phyloP scores from a whole-genome alignment of 1,140 invertebrate genomes.

The Drosophila seguyi region DNA sequence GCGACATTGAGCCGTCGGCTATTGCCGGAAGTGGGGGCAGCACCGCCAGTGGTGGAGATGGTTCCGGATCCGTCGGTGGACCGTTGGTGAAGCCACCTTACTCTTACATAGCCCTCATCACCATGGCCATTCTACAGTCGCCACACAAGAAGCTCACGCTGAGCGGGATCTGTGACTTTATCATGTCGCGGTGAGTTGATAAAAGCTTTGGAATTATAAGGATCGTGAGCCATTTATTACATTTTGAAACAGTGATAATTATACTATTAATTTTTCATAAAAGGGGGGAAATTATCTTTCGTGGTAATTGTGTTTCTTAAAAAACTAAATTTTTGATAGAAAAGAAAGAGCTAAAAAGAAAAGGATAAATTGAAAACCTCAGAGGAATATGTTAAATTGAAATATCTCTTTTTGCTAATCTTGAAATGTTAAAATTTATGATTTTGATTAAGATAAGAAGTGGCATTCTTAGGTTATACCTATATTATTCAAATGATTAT shows the following conservation, averaged over 20 bases:
- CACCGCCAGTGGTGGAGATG: conserved; percentile 25
- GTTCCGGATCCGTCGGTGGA: conserved; percentile 45
- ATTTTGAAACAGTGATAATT: neutral
- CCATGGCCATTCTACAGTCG: conserved; percentile 99
- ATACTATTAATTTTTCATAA: neutral
- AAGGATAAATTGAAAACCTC: too few relatives aligned
- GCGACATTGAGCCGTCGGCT: conserved; percentile 58
- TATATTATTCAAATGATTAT: too few relatives aligned
- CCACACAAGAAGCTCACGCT: conserved; percentile 98
- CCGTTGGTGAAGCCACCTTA: conserved; percentile 96
- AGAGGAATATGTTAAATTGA: too few relatives aligned
- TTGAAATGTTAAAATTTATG: too few relatives aligned
- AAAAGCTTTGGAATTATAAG: neutral
- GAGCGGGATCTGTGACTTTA: conserved; percentile 99
- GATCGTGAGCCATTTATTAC: neutral
- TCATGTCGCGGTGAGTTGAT: conserved; percentile 92
- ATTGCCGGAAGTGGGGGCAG: conserved; percentile 39
- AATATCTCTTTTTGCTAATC: too few relatives aligned
- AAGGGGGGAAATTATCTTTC: neutral
- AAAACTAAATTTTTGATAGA: too few relatives aligned
- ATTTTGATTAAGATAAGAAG: too few relatives aligned
- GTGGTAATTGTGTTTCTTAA: neutral
- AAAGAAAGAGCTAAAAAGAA: too few relatives aligned
- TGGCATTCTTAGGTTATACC: too few relatives aligned
- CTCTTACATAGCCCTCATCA: conserved; percentile 98